These are phyloP conservation scores for Rhodinocichla rosea DNA, from an alignment of 2,113 vertebrate genomes.

Conservation along the genomic window DNA sequence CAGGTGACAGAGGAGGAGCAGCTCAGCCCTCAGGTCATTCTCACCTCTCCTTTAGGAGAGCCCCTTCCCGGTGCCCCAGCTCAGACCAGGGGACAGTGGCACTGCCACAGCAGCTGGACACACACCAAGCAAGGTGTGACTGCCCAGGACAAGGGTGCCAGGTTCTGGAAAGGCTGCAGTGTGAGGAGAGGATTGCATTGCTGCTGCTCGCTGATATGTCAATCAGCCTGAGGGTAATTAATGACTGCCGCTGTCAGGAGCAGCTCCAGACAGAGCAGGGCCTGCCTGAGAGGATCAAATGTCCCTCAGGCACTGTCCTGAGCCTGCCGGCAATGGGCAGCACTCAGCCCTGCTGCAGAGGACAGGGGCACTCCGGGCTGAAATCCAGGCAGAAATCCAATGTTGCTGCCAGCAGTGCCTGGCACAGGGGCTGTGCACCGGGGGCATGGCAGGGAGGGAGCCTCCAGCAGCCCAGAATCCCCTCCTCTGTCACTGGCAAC, in stretches of 20 bases:
- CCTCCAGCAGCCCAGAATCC: background rate
- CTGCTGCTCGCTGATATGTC: slow-evolving; percentile 52
- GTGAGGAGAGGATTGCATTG: background rate
- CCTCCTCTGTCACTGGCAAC: background rate
- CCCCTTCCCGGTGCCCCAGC: background rate
- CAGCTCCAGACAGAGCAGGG: background rate
- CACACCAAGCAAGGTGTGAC: background rate
- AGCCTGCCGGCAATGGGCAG: background rate
- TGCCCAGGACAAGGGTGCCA: background rate
- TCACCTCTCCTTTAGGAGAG: background rate
- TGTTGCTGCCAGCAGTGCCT: background rate
- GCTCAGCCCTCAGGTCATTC: background rate
- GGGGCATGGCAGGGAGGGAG: background rate
- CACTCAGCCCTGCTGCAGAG: background rate
- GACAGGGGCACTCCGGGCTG: background rate
- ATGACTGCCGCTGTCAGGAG: slow-evolving; percentile 7
- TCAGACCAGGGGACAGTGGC: background rate
- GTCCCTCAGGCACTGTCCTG: background rate
- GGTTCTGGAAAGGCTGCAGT: background rate
- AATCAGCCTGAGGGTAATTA: slow-evolving; percentile 53
- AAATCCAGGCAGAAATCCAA: background rate
- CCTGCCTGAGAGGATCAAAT: slow-evolving; percentile 14
- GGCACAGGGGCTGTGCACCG: background rate
- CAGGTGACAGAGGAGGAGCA: background rate
- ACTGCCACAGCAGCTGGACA: background rate